Percentiles rank a stretch among this genome's conserved stretches.
phyloP scores from a whole-genome alignment of 2,113 vertebrate species.

The Lucifuga dentata region DNA sequence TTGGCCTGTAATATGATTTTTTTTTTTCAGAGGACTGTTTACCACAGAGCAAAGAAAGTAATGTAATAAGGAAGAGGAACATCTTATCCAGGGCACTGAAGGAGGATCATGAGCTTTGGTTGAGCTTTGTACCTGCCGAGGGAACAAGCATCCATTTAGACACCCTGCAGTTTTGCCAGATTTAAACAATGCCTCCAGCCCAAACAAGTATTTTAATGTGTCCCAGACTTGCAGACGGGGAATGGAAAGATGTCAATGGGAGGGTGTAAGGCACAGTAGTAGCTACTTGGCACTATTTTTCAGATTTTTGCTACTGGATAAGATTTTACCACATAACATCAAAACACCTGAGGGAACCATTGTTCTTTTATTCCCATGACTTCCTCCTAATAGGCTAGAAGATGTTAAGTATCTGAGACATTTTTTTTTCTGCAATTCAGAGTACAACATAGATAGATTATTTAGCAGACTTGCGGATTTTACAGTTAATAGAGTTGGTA shows the following conservation, averaged over 20 bases:
- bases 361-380: conserved; percentile 34
- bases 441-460: conserved; percentile 24
- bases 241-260: conserved; percentile 34
- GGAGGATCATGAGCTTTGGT: neutral
- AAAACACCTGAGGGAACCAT: conserved; percentile 39
- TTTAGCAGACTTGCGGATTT: no score
- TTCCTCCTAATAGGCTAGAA: conserved; percentile 33
- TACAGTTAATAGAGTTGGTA: no score
- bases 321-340: conserved; percentile 52
- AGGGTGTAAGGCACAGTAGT: conserved; percentile 23
- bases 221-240: conserved; percentile 36
- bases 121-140: conserved; percentile 7
- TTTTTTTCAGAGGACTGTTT: conserved; percentile 9
- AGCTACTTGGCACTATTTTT: conserved; percentile 8
- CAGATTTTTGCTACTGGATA: conserved; percentile 18
- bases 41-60: conserved; percentile 13
- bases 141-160: conserved; percentile 25
- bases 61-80: conserved; percentile 5
- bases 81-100: conserved; percentile 25
- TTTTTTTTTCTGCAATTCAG: conserved; percentile 30
- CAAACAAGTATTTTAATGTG: conserved; percentile 40
- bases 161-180: conserved; percentile 34
- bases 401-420: conserved; percentile 31
- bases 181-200: conserved; percentile 42
- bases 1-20: no score